Evolutionary conservation across 2,113 vertebrate genomes (phyloP).

Genomic region (Solea senegalensis): DNA sequence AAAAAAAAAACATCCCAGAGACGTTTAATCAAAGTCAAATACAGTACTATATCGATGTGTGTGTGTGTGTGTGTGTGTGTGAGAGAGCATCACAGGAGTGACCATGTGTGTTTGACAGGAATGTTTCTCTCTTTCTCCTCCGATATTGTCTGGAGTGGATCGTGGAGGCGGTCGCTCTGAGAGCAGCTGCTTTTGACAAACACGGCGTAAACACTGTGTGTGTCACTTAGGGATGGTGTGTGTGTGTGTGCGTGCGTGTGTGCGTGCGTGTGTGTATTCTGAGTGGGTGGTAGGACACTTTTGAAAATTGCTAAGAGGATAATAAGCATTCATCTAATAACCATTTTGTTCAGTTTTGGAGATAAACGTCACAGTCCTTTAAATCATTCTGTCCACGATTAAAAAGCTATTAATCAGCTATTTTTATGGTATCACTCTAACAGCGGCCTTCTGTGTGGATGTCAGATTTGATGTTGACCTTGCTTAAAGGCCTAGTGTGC

Average conservation of each 20-base stretch:
- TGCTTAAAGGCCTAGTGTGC: no score
- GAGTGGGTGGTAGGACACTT: constrained; percentile 37
- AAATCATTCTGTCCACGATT: constrained; percentile 6
- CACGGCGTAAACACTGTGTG: constrained; percentile 56
- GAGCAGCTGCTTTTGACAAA: constrained; percentile 78
- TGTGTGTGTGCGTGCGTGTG: constrained; percentile 13
- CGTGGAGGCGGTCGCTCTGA: constrained; percentile 65
- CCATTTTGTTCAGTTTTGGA: constrained; percentile 30
- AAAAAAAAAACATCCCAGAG: constrained; percentile 14
- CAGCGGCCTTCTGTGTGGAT: constrained; percentile 5
- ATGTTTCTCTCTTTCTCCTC: constrained; percentile 54
- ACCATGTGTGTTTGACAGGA: constrained; percentile 76
- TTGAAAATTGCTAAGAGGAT: constrained; percentile 39
- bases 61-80: neutral
- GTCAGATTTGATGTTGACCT: constrained; percentile 1
- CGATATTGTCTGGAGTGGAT: constrained; percentile 67
- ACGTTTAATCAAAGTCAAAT: constrained; percentile 24
- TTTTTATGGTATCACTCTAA: neutral
- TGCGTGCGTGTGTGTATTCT: constrained; percentile 16
- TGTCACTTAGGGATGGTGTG: constrained; percentile 59
- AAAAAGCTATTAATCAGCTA: constrained; percentile 17
- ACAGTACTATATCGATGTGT: constrained; percentile 23
- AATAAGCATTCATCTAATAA: constrained; percentile 34
- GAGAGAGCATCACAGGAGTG: constrained; percentile 43
- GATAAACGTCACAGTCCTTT: constrained; percentile 26